These are phyloP conservation scores for Ferrisia virgata DNA, from an alignment of 2,888 invertebrate genomes.

Conservation along the genomic window DNA sequence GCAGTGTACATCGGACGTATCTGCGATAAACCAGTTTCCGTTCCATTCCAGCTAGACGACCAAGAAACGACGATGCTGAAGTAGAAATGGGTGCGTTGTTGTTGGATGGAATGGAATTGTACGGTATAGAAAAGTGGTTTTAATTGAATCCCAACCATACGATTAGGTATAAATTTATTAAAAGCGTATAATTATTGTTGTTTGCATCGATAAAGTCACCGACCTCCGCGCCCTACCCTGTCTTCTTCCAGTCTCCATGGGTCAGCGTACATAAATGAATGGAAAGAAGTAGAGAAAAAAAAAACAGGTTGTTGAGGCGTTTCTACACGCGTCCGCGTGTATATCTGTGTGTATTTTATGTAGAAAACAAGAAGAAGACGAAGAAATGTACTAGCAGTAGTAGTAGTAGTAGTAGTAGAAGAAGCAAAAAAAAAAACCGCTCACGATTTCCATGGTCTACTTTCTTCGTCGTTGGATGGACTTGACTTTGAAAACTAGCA, in stretches of 20 bases:
- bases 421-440: neutral
- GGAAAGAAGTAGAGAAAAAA: neutral
- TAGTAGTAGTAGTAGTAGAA: too few relatives aligned
- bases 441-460: slow-evolving; percentile 43
- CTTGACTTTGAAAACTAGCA: slow-evolving; percentile 43
- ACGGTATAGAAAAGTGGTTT: slow-evolving; percentile 35
- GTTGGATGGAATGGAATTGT: too few relatives aligned
- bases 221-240: too few relatives aligned
- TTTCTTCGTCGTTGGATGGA: slow-evolving; percentile 33
- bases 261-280: neutral
- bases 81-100: slow-evolving; percentile 35
- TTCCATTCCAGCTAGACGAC: neutral
- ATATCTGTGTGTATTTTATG: neutral
- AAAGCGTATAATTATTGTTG: slow-evolving; percentile 38
- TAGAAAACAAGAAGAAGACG: neutral
- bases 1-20: too few relatives aligned
- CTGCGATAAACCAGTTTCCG: slow-evolving; percentile 16
- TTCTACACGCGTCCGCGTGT: neutral
- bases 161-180: slow-evolving; percentile 35
- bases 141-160: slow-evolving; percentile 37
- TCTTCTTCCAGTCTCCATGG: too few relatives aligned
- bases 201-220: slow-evolving; percentile 23
- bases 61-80: neutral
- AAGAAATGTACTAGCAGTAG: too few relatives aligned
- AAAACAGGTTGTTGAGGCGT: slow-evolving; percentile 38